phyloP scores from a whole-genome alignment of 2,113 vertebrate species.

The Sterrhoptilus dennistouni region DNA sequence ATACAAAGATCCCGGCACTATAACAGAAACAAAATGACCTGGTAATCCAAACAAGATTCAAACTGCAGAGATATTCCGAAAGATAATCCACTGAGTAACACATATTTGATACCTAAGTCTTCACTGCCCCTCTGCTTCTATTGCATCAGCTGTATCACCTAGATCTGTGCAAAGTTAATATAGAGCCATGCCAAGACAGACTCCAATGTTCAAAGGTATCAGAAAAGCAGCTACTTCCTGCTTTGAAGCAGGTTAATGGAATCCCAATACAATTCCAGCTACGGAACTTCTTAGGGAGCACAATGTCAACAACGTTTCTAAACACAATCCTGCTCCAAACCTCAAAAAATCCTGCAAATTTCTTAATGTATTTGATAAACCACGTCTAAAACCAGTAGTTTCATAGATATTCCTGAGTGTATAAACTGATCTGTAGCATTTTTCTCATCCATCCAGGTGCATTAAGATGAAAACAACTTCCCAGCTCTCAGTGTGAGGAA shows the following conservation, averaged over 20 bases:
- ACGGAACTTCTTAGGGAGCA: not conserved
- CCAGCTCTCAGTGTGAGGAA: not conserved
- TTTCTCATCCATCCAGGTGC: not conserved
- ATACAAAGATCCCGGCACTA: not conserved
- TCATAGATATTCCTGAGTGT: not conserved
- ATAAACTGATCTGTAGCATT: not conserved
- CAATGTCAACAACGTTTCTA: not conserved
- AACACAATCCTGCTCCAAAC: not conserved
- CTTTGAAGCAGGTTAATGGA: not conserved
- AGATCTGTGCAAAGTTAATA: not conserved
- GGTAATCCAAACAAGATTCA: conserved; percentile 38
- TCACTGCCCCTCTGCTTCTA: not conserved
- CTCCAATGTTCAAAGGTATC: not conserved
- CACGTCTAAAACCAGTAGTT: not conserved
- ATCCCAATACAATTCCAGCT: not conserved
- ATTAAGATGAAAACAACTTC: not conserved
- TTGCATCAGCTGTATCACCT: not conserved
- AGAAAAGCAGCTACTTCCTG: not conserved
- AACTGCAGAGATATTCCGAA: conserved; percentile 6
- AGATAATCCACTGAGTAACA: conserved; percentile 44
- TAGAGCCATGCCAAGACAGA: not conserved
- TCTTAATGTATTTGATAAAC: not conserved
- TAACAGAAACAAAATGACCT: conserved; percentile 1
- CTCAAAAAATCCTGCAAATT: not conserved
- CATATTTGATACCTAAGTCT: not conserved